Evolutionary conservation across 1,140 invertebrate species (phyloP), one percentile per base, ranked within the genome.

Genomic region (Ectropis grisescens): DNA sequence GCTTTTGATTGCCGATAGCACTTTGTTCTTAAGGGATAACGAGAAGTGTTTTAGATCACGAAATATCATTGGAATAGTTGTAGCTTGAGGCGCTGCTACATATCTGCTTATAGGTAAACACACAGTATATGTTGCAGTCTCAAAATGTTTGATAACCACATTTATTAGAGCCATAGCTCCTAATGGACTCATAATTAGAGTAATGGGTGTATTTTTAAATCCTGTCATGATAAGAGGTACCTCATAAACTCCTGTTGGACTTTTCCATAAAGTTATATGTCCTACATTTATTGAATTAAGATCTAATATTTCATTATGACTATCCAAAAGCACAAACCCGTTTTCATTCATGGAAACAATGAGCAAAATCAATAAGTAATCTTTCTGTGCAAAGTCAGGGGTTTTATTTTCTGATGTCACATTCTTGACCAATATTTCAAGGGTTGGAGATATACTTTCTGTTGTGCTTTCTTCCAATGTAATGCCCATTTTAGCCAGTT

Each of bases 21-120:
- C 57, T 47, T 62, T 64, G 31, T 68, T 66, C 45, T 75, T 80
- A 10, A 68, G 69, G 25, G 32, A 58, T 11, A 40, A 32, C 8
- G 59, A 57, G 15, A 78, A 54, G 29, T 68, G 42, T 31, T 62
- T 70, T 28, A 78, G 47, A 32, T 80, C 61, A 28, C 57, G 39
- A 48, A 75, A 74, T 36, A 75, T 68, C 53, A 67, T 58, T 35
- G 62, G 60, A 8, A 68, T 58, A 13, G 43, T 56, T 30, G 57
- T 52, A 33, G 49, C 53, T 29, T 59, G 41, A 7, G 52, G 45
- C 22, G 61, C 60, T 11, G 64, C 61, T 37, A 72, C 47, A 70
- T 68, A 76, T 11, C 54, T 41, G 37, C 50, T 62, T 7, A 68
- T 33, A 11, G 62, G 59, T 32, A 78, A 34, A 47, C 72, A 71